Percentiles rank a stretch among this genome's conserved stretches.
Evolutionary conservation across 2,888 invertebrate species (phyloP).

Genomic region (Lampropteryx suffumata): DNA sequence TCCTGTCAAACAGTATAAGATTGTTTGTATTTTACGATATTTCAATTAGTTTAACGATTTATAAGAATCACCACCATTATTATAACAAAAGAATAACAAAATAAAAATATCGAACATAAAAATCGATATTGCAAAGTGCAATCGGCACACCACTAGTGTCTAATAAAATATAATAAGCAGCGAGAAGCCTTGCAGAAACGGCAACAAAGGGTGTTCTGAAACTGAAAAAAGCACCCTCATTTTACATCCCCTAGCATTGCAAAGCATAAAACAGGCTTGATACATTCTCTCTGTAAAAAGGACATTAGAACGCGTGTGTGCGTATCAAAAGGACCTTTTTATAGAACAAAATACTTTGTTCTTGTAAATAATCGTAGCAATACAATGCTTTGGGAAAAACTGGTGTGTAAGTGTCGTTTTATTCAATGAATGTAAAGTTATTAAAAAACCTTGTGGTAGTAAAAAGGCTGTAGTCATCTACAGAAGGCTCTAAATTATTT

Average conservation of each 20-base stretch:
- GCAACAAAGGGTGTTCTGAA: constrained; percentile 26
- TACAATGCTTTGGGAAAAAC: neutral
- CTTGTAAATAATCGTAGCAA: neutral
- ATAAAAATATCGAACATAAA: constrained; percentile 8
- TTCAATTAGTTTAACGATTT: too few species aligned
- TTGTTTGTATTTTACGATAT: too few species aligned
- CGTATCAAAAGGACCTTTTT: neutral
- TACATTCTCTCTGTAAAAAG: constrained; percentile 9
- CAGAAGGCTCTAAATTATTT: too few species aligned
- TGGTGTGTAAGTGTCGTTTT: too few species aligned
- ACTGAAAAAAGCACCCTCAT: constrained; percentile 28
- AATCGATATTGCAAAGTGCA: too few species aligned
- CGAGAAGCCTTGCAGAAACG: constrained; percentile 20
- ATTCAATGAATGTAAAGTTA: too few species aligned
- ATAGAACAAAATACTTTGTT: constrained; percentile 8
- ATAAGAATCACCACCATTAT: too few species aligned
- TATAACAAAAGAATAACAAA: too few species aligned
- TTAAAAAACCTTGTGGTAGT: too few species aligned
- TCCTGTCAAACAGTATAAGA: too few species aligned
- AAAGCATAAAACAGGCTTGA: constrained; percentile 12
- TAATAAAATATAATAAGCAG: constrained; percentile 31
- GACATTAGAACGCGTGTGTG: constrained; percentile 3
- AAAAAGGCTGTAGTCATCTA: too few species aligned
- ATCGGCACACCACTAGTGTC: constrained; percentile 16
- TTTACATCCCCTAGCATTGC: constrained; percentile 22